Percentiles rank a stretch among this genome's conserved stretches.
Conservation (phyloP, 2,113 vertebrate genomes). For the Rhinopomastus cyanomelas region DNA sequence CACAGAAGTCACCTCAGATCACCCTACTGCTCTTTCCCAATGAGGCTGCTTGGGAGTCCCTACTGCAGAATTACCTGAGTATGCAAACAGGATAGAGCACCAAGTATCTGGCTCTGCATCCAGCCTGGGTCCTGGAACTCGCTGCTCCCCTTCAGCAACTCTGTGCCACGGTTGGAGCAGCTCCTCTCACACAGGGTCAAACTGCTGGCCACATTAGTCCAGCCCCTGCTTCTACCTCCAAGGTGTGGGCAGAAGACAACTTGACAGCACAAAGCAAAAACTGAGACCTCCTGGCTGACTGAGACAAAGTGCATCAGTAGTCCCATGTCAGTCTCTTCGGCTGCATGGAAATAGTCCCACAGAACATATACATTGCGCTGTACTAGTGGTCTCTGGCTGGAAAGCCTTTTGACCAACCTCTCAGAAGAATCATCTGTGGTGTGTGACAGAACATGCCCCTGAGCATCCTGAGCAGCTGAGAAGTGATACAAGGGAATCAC, state of each 20-base stretch:
- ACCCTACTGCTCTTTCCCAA: background rate
- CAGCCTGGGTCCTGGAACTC: fast-evolving
- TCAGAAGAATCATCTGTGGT: background rate
- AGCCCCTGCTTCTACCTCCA: background rate
- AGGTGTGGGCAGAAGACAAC: background rate
- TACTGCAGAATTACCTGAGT: background rate
- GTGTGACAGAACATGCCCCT: background rate
- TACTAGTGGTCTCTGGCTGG: background rate
- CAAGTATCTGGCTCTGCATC: background rate
- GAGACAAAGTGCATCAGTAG: background rate
- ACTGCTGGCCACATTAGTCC: fast-evolving
- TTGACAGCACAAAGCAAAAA: background rate
- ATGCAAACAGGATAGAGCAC: background rate
- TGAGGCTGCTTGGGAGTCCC: background rate
- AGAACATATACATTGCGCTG: background rate
- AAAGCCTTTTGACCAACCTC: background rate
- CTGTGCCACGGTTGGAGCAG: fast-evolving
- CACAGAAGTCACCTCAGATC: background rate
- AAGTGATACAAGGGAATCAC: background rate
- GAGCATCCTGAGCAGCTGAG: background rate
- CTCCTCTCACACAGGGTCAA: fast-evolving
- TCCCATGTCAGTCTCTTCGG: background rate
- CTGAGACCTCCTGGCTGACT: background rate
- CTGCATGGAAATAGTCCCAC: background rate
- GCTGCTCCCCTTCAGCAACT: background rate